Percentiles rank a stretch among this genome's conserved stretches.
These are phyloP conservation scores for Scelioninae gen. 1 DNA, from an alignment of 2,888 invertebrate genomes.

Conservation along the genomic window DNA sequence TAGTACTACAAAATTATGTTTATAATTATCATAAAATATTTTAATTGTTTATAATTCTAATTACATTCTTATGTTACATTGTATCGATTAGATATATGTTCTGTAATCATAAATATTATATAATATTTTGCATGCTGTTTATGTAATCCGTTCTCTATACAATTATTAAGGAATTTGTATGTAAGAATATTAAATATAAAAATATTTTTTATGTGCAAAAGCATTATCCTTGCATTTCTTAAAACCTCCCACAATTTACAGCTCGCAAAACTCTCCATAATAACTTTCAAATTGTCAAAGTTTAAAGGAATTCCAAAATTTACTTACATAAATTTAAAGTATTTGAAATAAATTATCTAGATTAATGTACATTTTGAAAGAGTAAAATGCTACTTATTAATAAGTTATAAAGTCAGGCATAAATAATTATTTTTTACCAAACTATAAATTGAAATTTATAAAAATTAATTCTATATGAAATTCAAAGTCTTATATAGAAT, in stretches of 20 bases:
- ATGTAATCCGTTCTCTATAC: neutral
- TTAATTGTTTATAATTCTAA: no score
- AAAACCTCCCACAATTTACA: neutral
- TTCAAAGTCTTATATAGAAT: no score
- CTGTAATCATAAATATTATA: neutral
- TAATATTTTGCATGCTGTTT: conserved; percentile 25
- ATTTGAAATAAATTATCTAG: neutral
- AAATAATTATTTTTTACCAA: neutral
- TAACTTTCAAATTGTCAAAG: neutral
- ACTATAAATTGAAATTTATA: neutral
- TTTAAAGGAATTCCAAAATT: conserved; percentile 1
- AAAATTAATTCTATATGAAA: neutral
- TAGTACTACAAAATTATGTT: no score
- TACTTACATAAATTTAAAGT: neutral
- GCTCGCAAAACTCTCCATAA: neutral
- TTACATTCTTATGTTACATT: neutral
- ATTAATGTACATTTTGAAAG: neutral
- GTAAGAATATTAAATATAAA: conserved; percentile 7
- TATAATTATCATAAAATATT: no score
- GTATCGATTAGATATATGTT: neutral
- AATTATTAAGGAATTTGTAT: conserved; percentile 5
- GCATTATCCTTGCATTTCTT: neutral
- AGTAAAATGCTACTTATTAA: neutral
- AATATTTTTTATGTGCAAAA: conserved; percentile 10
- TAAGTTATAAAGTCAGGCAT: neutral